Conservation (phyloP, 2,113 vertebrate genomes). For the Pteronura brasiliensis region DNA sequence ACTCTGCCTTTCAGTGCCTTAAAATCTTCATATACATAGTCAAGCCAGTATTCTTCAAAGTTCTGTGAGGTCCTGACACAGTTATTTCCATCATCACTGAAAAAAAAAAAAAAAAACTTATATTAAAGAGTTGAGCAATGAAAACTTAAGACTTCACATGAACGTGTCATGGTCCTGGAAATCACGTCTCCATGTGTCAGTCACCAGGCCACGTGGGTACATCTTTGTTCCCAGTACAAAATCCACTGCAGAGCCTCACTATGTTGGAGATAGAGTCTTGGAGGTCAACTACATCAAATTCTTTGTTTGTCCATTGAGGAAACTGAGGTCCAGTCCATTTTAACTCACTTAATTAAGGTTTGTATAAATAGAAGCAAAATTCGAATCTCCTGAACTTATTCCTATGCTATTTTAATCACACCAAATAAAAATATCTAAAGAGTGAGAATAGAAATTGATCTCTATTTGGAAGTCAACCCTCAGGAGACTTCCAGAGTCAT, state of each 20-base stretch:
- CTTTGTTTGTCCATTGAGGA: background rate
- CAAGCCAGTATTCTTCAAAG: background rate
- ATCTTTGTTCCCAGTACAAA: background rate
- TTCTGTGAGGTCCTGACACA: background rate
- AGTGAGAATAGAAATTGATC: background rate
- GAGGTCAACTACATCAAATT: background rate
- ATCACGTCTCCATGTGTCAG: background rate
- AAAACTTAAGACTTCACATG: background rate
- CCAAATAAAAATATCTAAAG: background rate
- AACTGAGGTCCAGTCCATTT: background rate
- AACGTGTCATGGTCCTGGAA: background rate
- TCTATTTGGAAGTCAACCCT: constrained; percentile 4
- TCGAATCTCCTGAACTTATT: background rate
- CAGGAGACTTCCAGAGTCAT: background rate
- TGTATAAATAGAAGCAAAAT: background rate
- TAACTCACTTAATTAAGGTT: background rate
- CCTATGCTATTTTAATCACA: background rate
- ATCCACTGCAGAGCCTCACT: background rate
- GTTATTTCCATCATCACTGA: background rate
- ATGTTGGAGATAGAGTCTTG: background rate
- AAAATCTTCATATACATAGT: background rate
- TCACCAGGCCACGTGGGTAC: background rate
- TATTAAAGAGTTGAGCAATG: background rate
- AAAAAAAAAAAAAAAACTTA: background rate
- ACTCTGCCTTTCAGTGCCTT: background rate